Base-by-base conservation (phyloP, 1,140 invertebrate species). In the Bradysia coprophila region DNA sequence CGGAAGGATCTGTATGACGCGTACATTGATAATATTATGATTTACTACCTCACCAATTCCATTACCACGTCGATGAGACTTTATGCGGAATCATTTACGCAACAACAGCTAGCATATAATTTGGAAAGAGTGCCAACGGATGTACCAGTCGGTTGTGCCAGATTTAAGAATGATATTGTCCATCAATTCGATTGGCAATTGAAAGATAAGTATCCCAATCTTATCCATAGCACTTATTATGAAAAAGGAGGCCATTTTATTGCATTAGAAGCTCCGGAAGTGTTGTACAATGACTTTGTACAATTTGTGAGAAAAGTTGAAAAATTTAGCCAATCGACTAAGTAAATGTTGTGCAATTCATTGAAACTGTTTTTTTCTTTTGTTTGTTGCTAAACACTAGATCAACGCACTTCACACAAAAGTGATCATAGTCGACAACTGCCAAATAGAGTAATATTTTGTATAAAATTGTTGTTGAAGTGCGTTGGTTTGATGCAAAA, bases 1-100 rank as follows among this genome's bases (percentile, higher is more conserved):
- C 67, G 68, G 42, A 45, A 45, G 6, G 81, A 63, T 49, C 69
- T 67, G 0, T 58, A 79, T 38, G 80, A 86, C 39, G 79, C 88
- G 48, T 57, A 93, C 3, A 60, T 94, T 3, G 89, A 91, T 46
- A 89, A 90, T 53, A 53, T 93, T 0, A 92, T 90, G 81, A 58
- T 92, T 21, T 94, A 92, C 57, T 94, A 85, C 77, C 51, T 77
- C 0, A 76, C 77, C 0, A 74, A 75, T 44, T 75, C 75, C 1
- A 81, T 89, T 2, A 82, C 80, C 0, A 78, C 81, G 1, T 81
- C 82, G 1, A 64, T 74, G 51, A 65, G 88, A 41, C 59, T 87
- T 5, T 91, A 90, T 49, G 63, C 77, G 1, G 85, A 90, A 56
- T 61, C 51, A 0, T 69, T 76, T 40, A 62, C 39, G 4, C 52